Percentiles rank a stretch among this genome's conserved stretches.
Conservation (phyloP, 1,140 invertebrate genomes). For the Anoplolepis gracilipes region DNA sequence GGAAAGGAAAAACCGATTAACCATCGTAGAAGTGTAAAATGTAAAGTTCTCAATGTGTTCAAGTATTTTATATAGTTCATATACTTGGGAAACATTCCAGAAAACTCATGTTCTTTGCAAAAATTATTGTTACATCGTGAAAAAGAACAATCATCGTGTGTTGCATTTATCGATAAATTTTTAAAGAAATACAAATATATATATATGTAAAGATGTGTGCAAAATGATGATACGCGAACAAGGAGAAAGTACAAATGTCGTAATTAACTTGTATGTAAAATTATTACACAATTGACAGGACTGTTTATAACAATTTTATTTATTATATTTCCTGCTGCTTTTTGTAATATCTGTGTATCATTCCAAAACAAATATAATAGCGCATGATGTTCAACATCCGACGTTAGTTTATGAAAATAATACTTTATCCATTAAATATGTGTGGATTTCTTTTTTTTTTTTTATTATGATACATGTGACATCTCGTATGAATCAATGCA, state of each 20-base stretch:
- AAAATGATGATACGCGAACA: conserved; percentile 14
- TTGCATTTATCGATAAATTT: conserved; percentile 44
- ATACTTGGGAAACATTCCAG: conserved; percentile 54
- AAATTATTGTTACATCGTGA: neutral
- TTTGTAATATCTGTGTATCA: conserved; percentile 20
- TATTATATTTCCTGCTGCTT: conserved; percentile 9
- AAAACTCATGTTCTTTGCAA: neutral
- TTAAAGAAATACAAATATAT: conserved; percentile 42
- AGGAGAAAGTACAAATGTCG: conserved; percentile 61
- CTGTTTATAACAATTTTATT: conserved; percentile 47
- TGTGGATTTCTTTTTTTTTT: neutral
- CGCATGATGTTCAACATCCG: conserved; percentile 1
- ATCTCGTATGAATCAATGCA: conserved; percentile 56
- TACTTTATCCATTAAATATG: conserved; percentile 56
- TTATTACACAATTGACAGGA: conserved; percentile 38
- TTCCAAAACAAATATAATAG: conserved; percentile 29
- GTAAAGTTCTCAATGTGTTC: conserved; percentile 20
- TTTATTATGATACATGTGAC: conserved; percentile 67
- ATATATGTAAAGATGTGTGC: conserved; percentile 36
- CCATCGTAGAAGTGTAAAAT: neutral
- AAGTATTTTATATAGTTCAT: conserved; percentile 43
- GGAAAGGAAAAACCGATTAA: conserved; percentile 60
- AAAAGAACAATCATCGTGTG: conserved; percentile 2
- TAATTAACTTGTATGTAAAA: conserved; percentile 43
- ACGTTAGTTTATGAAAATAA: conserved; percentile 51